Conservation (phyloP, 2,888 invertebrate species). For the Ischnura elegans region DNA sequence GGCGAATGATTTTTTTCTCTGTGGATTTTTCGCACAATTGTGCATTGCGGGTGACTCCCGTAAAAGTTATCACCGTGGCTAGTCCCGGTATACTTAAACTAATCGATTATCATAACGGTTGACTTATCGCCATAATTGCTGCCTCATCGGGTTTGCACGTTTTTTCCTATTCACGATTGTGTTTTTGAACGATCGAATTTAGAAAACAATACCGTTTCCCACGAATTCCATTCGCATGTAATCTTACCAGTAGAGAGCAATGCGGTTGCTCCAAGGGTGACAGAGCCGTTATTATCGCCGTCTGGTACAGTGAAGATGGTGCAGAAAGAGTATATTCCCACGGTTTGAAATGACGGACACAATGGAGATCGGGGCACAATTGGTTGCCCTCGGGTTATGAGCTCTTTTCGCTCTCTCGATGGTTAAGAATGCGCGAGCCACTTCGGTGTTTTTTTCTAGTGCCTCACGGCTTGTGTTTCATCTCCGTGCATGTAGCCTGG, state of each 20-base stretch:
- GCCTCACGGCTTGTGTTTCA: background rate
- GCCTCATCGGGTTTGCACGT: background rate
- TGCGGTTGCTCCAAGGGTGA: background rate
- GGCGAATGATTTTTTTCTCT: too few relatives aligned
- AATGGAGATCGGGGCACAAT: background rate
- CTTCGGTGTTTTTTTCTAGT: background rate
- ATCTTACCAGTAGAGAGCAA: background rate
- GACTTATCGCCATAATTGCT: constrained; percentile 21
- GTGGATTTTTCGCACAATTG: too few relatives aligned
- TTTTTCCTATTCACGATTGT: background rate
- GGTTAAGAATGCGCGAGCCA: background rate
- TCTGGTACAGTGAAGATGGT: background rate
- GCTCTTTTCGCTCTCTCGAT: background rate
- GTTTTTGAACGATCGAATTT: background rate
- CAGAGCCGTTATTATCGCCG: background rate
- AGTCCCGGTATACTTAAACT: too few relatives aligned
- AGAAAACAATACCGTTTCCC: background rate
- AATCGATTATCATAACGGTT: background rate
- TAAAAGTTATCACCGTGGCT: too few relatives aligned
- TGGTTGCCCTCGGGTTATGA: background rate
- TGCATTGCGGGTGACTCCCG: too few relatives aligned
- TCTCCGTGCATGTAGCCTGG: background rate
- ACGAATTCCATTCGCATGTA: background rate
- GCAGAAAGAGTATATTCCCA: background rate
- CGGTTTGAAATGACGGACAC: background rate